A percentile compares a stretch with the other conserved stretches of the same genome.
These are phyloP conservation scores for Syrrhaptes paradoxus DNA, from an alignment of 2,113 vertebrate species.

Conservation along the genomic window DNA sequence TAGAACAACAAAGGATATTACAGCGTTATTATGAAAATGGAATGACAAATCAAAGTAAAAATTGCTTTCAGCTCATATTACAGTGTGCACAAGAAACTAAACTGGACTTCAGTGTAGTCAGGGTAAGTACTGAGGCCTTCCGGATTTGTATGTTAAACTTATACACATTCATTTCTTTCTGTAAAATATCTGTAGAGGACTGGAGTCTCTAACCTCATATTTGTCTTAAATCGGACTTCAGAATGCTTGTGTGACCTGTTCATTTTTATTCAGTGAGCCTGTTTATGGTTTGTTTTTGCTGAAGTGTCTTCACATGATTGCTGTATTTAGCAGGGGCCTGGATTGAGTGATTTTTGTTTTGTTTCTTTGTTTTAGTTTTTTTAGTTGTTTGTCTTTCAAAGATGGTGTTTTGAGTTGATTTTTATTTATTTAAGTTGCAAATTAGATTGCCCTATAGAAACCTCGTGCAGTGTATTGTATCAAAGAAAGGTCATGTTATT, in stretches of 20 bases:
- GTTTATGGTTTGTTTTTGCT: neutral
- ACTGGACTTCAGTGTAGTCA: conserved; percentile 98
- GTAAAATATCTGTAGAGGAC: neutral
- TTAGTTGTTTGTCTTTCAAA: neutral
- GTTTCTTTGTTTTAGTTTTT: neutral
- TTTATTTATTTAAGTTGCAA: neutral
- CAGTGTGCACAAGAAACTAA: conserved; percentile 99
- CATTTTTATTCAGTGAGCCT: conserved; percentile 13
- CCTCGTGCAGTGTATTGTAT: neutral
- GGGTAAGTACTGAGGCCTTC: conserved; percentile 85
- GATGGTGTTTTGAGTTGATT: neutral
- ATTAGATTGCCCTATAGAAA: neutral
- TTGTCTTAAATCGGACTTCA: conserved; percentile 1
- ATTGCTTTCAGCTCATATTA: conserved; percentile 98
- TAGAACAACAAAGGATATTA: conserved; percentile 95
- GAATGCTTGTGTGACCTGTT: neutral
- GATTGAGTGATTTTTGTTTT: neutral
- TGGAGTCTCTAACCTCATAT: conserved; percentile 39
- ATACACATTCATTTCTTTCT: conserved; percentile 47
- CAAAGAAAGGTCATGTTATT: neutral
- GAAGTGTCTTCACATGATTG: conserved; percentile 14
- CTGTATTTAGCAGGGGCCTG: neutral
- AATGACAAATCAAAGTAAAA: conserved; percentile 99
- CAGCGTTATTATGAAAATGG: conserved; percentile 98
- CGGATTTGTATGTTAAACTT: conserved; percentile 40